These are phyloP conservation scores for Meiosimyza platycephala DNA, from an alignment of 2,888 invertebrate genomes.

Conservation along the genomic window DNA sequence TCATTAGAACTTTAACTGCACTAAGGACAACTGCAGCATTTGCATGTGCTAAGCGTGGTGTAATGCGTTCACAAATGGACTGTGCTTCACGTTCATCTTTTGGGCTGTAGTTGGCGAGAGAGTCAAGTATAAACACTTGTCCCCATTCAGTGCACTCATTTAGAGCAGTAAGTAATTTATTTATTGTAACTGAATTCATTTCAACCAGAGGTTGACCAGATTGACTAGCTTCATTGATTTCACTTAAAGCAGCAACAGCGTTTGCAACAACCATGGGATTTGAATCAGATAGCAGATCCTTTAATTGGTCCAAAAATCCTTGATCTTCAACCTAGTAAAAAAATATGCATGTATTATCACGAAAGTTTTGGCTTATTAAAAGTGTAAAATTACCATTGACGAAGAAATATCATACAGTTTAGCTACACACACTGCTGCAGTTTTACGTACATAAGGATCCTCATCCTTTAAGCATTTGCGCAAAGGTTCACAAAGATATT, in stretches of 20 bases:
- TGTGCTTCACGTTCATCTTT: conserved; percentile 98
- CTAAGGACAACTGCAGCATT: conserved; percentile 99
- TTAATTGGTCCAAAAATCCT: conserved; percentile 96
- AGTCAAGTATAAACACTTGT: conserved; percentile 98
- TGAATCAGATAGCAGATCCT: conserved; percentile 96
- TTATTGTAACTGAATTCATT: conserved; percentile 97
- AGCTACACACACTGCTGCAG: conserved; percentile 99
- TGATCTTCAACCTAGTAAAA: conserved; percentile 70
- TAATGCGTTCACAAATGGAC: conserved; percentile 97
- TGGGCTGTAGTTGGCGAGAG: conserved; percentile 95
- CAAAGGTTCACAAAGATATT: conserved; percentile 97
- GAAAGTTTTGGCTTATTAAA: conserved; percentile 2
- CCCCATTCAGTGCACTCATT: conserved; percentile 99
- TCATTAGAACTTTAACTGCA: conserved; percentile 98
- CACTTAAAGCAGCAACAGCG: conserved; percentile 97
- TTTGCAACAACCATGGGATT: conserved; percentile 99
- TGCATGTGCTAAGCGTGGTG: conserved; percentile 96
- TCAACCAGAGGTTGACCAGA: conserved; percentile 93
- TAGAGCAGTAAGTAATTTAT: conserved; percentile 96
- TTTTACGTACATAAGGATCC: conserved; percentile 97
- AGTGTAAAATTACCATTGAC: conserved; percentile 71
- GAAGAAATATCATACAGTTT: conserved; percentile 96
- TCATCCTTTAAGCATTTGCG: conserved; percentile 95
- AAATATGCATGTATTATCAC: background rate
- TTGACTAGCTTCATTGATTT: conserved; percentile 97